phyloP scores from a whole-genome alignment of 1,140 invertebrate species.

The Vanessa atalanta region DNA sequence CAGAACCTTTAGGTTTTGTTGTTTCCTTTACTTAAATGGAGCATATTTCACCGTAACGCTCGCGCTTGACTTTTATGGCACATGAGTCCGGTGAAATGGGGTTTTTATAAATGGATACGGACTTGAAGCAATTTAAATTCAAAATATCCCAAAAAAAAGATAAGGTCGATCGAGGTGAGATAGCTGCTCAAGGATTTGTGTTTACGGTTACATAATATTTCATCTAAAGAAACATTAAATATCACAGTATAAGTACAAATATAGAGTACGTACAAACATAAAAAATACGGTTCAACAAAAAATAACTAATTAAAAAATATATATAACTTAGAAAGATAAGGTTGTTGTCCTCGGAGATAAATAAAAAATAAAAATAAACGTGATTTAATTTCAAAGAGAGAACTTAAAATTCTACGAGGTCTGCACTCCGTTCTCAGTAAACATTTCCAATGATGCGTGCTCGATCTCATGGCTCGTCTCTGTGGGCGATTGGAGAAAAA shows the following conservation, averaged over 20 bases:
- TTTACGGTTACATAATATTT: neutral
- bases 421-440: conserved; percentile 35
- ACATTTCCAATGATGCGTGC: conserved; percentile 46
- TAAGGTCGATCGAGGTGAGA: conserved; percentile 18
- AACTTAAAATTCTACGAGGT: conserved; percentile 33
- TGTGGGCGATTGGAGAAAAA: conserved; percentile 56
- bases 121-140: conserved; percentile 38
- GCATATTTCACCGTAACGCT: conserved; percentile 55
- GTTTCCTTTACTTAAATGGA: conserved; percentile 34
- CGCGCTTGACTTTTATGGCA: conserved; percentile 45
- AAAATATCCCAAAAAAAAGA: conserved; percentile 20
- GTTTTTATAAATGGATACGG: conserved; percentile 26
- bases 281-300: neutral
- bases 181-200: conserved; percentile 11
- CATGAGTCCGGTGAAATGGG: conserved; percentile 9
- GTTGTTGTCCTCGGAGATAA: neutral
- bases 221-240: neutral
- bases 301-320: neutral
- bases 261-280: neutral
- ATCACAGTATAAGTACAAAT: neutral
- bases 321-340: conserved; percentile 5
- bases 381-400: conserved; percentile 21
- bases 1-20: conserved; percentile 37
- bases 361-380: conserved; percentile 21
- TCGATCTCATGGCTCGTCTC: conserved; percentile 46